These are phyloP conservation scores for Pithys albifrons DNA, from an alignment of 2,113 vertebrate species.

Conservation along the genomic window DNA sequence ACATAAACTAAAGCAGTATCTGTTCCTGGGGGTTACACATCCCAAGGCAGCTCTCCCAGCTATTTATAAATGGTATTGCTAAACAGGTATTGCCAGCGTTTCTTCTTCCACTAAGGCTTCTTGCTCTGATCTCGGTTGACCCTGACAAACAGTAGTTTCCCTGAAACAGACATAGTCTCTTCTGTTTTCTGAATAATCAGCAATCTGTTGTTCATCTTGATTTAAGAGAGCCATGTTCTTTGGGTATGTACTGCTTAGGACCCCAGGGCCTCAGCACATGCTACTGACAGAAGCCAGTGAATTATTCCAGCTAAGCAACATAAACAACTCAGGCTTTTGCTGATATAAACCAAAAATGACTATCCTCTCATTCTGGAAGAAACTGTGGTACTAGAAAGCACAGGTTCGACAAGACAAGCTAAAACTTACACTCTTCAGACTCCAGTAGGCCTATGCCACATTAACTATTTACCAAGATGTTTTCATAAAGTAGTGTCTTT, in stretches of 20 bases:
- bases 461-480: constrained; percentile 75
- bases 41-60: neutral
- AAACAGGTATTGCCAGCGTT: neutral
- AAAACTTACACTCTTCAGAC: constrained; percentile 7
- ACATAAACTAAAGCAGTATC: neutral
- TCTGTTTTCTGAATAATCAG: neutral
- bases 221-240: neutral
- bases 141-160: neutral
- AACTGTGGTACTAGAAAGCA: constrained; percentile 3
- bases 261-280: neutral
- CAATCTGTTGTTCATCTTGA: neutral
- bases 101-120: neutral
- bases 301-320: neutral
- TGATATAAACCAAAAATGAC: neutral
- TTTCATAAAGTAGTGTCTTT: constrained; percentile 70
- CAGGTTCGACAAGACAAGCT: constrained; percentile 8
- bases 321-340: neutral
- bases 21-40: neutral
- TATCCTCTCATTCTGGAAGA: neutral
- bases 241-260: neutral
- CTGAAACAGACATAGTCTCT: neutral
- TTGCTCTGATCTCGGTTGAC: neutral
- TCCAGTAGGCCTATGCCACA: neutral
- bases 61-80: neutral
- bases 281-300: neutral